These are phyloP conservation scores for Syrrhaptes paradoxus DNA, from an alignment of 2,113 vertebrate species.

Conservation along the genomic window DNA sequence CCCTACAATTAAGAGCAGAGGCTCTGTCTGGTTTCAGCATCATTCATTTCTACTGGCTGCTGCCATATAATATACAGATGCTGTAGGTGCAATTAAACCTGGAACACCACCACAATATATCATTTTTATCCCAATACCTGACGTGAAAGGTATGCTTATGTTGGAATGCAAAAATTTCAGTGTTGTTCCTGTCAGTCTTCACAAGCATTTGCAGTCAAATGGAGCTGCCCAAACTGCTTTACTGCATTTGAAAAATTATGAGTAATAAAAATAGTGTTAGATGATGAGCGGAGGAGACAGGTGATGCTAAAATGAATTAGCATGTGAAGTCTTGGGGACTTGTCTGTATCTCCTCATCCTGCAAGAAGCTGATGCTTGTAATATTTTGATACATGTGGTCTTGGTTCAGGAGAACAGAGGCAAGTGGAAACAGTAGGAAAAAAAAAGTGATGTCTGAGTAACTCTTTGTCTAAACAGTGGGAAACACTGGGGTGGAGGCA, in stretches of 20 bases:
- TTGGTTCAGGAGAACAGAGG: not conserved
- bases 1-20: slow-evolving; percentile 19
- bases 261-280: not conserved
- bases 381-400: not conserved
- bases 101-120: not conserved
- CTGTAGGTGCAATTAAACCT: slow-evolving; percentile 26
- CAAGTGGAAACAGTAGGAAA: not conserved
- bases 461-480: not conserved
- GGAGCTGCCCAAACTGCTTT: not conserved
- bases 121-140: not conserved
- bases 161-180: slow-evolving; percentile 25
- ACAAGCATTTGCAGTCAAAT: not conserved
- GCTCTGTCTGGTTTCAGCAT: slow-evolving; percentile 39
- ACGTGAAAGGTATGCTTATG: not conserved
- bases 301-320: not conserved
- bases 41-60: slow-evolving; percentile 7
- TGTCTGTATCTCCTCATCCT: not conserved
- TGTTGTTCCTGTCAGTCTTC: slow-evolving; percentile 41
- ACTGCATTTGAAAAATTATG: not conserved
- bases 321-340: not conserved
- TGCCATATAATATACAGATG: not conserved
- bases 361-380: not conserved
- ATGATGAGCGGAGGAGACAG: not conserved
- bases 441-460: not conserved
- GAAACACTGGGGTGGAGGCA: not conserved